Conservation (phyloP, 2,888 invertebrate genomes). For the Uropetala carovei region DNA sequence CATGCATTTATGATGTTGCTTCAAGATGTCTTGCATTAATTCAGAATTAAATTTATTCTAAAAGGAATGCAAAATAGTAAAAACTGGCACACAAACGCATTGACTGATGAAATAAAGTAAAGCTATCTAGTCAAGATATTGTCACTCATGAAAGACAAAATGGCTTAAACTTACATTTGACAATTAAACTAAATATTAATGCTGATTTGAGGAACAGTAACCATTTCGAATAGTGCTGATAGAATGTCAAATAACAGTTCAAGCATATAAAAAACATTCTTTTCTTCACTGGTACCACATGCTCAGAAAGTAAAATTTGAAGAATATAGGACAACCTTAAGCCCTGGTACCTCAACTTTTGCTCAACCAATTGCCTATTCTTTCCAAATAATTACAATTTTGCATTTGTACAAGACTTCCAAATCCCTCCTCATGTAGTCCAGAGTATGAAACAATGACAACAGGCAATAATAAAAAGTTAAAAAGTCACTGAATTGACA, state of each 20-base stretch:
- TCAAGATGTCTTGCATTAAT: not conserved
- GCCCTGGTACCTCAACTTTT: conserved; percentile 40
- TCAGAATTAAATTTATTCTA: conserved; percentile 8
- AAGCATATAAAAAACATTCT: conserved; percentile 39
- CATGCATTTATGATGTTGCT: not conserved
- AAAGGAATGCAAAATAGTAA: conserved; percentile 47
- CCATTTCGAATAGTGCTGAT: conserved; percentile 26
- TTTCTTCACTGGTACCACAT: conserved; percentile 44
- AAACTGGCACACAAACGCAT: conserved; percentile 33
- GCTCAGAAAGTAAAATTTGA: conserved; percentile 29
- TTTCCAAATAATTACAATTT: not conserved
- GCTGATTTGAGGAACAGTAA: conserved; percentile 56
- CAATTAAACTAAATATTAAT: conserved; percentile 55
- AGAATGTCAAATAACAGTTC: conserved; percentile 47
- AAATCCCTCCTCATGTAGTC: conserved; percentile 49
- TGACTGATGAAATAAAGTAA: conserved; percentile 44
- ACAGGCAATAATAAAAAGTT: conserved; percentile 63
- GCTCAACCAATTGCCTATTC: not conserved
- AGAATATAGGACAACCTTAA: conserved; percentile 30
- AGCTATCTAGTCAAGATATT: conserved; percentile 32
- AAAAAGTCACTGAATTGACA: conserved; percentile 58
- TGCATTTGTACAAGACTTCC: conserved; percentile 31
- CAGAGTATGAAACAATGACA: conserved; percentile 57
- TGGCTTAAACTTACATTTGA: conserved; percentile 54
- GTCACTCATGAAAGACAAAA: conserved; percentile 62